phyloP scores from a whole-genome alignment of 2,113 vertebrate species.

The Marmota flaviventris region DNA sequence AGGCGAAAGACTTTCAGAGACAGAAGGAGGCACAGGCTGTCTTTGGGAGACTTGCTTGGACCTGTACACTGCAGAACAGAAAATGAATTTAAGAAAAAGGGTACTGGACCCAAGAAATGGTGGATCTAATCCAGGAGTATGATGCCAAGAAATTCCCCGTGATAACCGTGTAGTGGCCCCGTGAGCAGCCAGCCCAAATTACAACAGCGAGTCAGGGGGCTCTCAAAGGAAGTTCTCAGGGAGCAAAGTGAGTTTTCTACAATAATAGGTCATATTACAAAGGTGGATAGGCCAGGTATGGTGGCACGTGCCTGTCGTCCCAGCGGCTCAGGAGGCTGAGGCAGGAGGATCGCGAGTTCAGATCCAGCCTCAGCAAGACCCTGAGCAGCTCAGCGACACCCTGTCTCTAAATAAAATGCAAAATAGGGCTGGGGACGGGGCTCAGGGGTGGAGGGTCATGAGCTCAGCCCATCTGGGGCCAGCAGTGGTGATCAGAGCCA shows the following conservation, averaged over 20 bases:
- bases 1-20: background rate
- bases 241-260: background rate
- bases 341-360: too few species aligned
- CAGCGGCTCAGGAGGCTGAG: too few species aligned
- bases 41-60: background rate
- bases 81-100: constrained; percentile 51
- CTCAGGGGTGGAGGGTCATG: too few species aligned
- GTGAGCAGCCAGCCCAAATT: background rate
- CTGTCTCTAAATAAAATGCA: too few species aligned
- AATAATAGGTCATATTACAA: constrained; percentile 44
- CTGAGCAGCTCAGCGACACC: too few species aligned
- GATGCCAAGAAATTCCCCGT: constrained; percentile 51
- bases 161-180: background rate
- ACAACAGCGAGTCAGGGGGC: background rate
- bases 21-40: background rate
- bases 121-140: constrained; percentile 1
- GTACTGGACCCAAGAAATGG: constrained; percentile 23
- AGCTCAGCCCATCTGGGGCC: too few species aligned
- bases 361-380: too few species aligned
- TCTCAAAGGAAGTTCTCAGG: background rate
- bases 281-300: background rate
- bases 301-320: too few species aligned
- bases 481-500: too few species aligned
- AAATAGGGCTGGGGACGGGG: too few species aligned
- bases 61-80: background rate